Evolutionary conservation across 2,797 vertebrate genomes (phyloP), one percentile per base, ranked within the genome.

Genomic region (Pelobates cultripes): DNA sequence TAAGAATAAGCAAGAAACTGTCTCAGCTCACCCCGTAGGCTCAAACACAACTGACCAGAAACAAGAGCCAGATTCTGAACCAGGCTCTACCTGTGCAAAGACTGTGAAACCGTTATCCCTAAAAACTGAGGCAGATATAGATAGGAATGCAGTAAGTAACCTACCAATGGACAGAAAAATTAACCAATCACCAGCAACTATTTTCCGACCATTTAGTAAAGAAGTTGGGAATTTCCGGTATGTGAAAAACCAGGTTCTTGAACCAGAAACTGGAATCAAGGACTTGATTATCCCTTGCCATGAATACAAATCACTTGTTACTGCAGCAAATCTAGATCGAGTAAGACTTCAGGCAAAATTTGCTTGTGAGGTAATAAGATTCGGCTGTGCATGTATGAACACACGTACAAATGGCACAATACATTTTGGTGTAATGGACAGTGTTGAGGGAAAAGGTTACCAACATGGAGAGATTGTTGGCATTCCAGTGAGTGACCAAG

Each of bases 371-470:
- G 89, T 96, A 60, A 87, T 96, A 45, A 89, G 91, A 87, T 97
- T 96, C 87, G 94, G 91, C 2, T 76, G 85, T 15, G 95, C 94
- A 14, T 97, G 95, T 85, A 93, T 97, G 89, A 97, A 97, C 10
- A 88, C 94, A 51, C 90, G 95, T 44, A 91, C 95, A 79, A 97
- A 97, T 1, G 95, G 95, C 1, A 96, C 95, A 79, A 96, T 97
- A 85, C 94, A 96, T 82, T 95, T 96, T 81, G 96, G 95, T 55
- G 88, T 96, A 71, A 92, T 93, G 92, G 95, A 96, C 86, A 94
- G 91, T 0, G 82, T 87, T 4, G 92, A 91, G 28, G 86, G 92
- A 40, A 40, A 45, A 55, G 87, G 6, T 0, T 88, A 88, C 70
- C 88, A 90, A 70, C 95, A 97, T 0, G 95, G 96, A 0, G 93